Percentiles rank a stretch among this genome's conserved stretches.
Evolutionary conservation across 2,888 invertebrate genomes (phyloP).

Genomic region (Polydrusus tereticollis): DNA sequence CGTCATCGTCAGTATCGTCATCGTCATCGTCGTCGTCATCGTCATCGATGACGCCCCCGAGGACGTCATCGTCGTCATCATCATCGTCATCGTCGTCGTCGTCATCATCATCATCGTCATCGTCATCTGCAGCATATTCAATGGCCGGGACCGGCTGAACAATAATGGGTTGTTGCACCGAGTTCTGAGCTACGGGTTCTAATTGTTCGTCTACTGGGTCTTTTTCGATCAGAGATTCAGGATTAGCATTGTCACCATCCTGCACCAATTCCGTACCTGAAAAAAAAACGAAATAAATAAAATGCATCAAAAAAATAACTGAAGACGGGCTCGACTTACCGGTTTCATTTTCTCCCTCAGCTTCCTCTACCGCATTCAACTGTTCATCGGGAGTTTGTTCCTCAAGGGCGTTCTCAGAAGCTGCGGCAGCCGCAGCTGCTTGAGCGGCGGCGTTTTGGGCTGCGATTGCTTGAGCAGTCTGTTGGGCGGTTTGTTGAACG

Average conservation of each 20-base stretch:
- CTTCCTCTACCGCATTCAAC: slow-evolving; percentile 63
- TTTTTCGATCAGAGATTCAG: slow-evolving; percentile 60
- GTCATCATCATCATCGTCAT: slow-evolving; percentile 73
- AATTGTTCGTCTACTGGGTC: slow-evolving; percentile 61
- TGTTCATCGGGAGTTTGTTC: slow-evolving; percentile 63
- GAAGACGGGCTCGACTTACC: no score
- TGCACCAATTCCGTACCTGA: slow-evolving; percentile 51
- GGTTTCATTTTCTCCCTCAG: slow-evolving; percentile 62
- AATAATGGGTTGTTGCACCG: slow-evolving; percentile 60
- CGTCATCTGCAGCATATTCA: slow-evolving; percentile 67
- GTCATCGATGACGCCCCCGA: slow-evolving; percentile 71
- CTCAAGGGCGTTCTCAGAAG: slow-evolving; percentile 61
- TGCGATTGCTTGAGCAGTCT: slow-evolving; percentile 55
- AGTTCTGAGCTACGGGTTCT: slow-evolving; percentile 53
- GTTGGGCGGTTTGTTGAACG: slow-evolving; percentile 40
- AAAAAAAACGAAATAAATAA: no score
- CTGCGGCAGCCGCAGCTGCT: slow-evolving; percentile 63
- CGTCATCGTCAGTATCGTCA: slow-evolving; percentile 75
- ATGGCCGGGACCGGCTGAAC: slow-evolving; percentile 64
- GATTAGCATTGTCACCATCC: slow-evolving; percentile 44
- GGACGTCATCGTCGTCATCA: slow-evolving; percentile 70
- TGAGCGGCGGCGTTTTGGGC: slow-evolving; percentile 60
- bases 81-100: slow-evolving; percentile 70
- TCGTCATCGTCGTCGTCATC: slow-evolving; percentile 71
- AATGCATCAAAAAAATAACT: no score